phyloP scores from a whole-genome alignment of 2,797 vertebrate genomes.

The Enteromius viviparus region DNA sequence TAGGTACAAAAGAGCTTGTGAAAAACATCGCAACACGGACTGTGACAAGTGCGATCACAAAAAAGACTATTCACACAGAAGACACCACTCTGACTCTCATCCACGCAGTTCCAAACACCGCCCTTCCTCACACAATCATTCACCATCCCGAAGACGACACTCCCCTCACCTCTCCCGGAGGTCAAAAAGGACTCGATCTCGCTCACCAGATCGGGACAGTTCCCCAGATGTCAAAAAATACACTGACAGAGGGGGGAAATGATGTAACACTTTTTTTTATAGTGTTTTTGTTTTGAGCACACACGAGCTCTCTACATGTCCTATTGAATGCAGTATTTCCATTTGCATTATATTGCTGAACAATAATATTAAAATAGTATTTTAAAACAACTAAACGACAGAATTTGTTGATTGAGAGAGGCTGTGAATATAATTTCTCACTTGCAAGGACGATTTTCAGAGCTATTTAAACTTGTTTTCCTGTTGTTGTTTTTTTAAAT shows the following conservation, averaged over 20 bases:
- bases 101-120: constrained; percentile 36
- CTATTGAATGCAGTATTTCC: not conserved
- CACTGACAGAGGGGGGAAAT: constrained; percentile 41
- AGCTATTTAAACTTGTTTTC: not conserved
- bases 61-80: constrained; percentile 60
- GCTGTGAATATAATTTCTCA: not conserved
- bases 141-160: constrained; percentile 39
- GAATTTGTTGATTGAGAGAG: not conserved
- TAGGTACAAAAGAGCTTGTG: constrained; percentile 19
- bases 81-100: constrained; percentile 51
- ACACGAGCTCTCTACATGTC: not conserved
- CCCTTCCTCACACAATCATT: constrained; percentile 43
- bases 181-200: constrained; percentile 52
- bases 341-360: not conserved
- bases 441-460: not conserved
- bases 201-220: constrained; percentile 49
- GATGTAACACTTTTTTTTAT: not conserved
- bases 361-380: not conserved
- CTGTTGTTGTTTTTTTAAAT: not conserved
- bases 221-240: constrained; percentile 19
- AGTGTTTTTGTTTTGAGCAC: not conserved
- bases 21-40: constrained; percentile 20
- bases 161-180: constrained; percentile 27
- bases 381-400: not conserved
- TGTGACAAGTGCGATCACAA: constrained; percentile 51